These are phyloP conservation scores for Perdita meconis DNA, from an alignment of 2,888 invertebrate genomes.

Conservation along the genomic window DNA sequence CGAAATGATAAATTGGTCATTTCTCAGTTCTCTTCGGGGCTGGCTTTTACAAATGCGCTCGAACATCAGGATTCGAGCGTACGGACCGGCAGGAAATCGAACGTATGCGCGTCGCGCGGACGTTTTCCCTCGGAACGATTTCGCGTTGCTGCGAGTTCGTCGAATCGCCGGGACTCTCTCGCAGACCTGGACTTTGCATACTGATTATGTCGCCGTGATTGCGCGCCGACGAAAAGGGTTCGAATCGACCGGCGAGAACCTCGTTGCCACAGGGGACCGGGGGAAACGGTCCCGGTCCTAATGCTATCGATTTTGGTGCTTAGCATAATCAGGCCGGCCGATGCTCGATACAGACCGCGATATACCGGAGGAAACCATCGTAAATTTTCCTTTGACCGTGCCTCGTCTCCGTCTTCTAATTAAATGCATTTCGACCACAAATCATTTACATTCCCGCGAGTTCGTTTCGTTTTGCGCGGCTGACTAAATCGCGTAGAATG, in stretches of 20 bases:
- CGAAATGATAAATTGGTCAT: conserved; percentile 70
- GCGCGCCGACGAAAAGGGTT: conserved; percentile 72
- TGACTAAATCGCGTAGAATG: not conserved
- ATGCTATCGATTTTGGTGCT: conserved; percentile 82
- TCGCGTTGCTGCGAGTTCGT: conserved; percentile 63
- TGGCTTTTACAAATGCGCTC: conserved; percentile 51
- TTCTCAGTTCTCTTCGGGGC: conserved; percentile 51
- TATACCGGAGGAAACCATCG: conserved; percentile 57
- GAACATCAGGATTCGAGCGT: conserved; percentile 35
- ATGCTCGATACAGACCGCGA: conserved; percentile 71
- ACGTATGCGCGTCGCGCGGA: conserved; percentile 24
- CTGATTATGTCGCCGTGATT: conserved; percentile 75
- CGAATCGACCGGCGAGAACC: conserved; percentile 69
- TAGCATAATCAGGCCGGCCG: conserved; percentile 81
- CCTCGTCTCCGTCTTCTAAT: conserved; percentile 17
- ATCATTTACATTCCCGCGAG: not conserved
- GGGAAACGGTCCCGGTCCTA: conserved; percentile 71
- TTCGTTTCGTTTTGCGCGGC: not conserved
- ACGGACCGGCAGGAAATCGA: conserved; percentile 47
- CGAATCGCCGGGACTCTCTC: conserved; percentile 49
- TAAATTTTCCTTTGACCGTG: conserved; percentile 48
- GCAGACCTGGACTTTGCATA: conserved; percentile 74
- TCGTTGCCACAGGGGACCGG: conserved; percentile 61
- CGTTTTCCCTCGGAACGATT: conserved; percentile 50
- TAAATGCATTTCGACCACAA: not conserved